Base-by-base conservation (phyloP, 2,797 vertebrate species). In the Characodon lateralis region DNA sequence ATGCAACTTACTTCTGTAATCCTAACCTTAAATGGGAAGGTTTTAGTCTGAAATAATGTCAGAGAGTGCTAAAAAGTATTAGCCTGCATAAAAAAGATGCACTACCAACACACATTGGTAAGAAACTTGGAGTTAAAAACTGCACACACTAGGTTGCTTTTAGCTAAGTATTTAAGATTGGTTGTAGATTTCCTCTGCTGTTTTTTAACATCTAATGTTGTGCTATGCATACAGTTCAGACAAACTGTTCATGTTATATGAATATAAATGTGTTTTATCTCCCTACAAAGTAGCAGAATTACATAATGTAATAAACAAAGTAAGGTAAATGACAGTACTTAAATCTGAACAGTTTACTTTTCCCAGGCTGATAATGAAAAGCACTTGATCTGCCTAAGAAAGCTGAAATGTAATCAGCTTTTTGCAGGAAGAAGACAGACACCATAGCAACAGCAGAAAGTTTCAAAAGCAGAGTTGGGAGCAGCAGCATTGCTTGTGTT, bases 391-490 rank as follows among this genome's bases (percentile, higher is more conserved):
- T 86, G 73, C 79, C 14, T 8, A 63, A 77, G 83, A 79, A 72
- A 83, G 83, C 76, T 84, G 78, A 91, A 80, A 78, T 89, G 83
- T 74, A 86, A 76, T 53, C 66, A 85, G 65, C 73, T 69, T 1
- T n/a, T 81, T n/a, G 18, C 71, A 88, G 86, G 78, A 76, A 82
- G 79, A 76, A 91, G 86, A 85, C 86, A 89, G 89, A 92, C 93
- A 89, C 95, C 95, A 96, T 96, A 92, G 95, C 94, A 97, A 96
- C 94, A 94, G 93, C 91, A 91, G 91, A 92, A 92, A 92, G 93
- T 96, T 96, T 91, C 89, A 89, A 88, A 94, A 95, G 91, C 92
- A 94, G 93, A 91, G 84, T 86, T 74, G 88, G 91, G 89, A 76
- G 55, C 78, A 74, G 84, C 86, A 86, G 89, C 87, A 84, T 86